Evolutionary conservation across 37 sponge, comb jelly and placozoan genomes (phyloP).

Genomic region (Aphrocallistes beatrix): DNA sequence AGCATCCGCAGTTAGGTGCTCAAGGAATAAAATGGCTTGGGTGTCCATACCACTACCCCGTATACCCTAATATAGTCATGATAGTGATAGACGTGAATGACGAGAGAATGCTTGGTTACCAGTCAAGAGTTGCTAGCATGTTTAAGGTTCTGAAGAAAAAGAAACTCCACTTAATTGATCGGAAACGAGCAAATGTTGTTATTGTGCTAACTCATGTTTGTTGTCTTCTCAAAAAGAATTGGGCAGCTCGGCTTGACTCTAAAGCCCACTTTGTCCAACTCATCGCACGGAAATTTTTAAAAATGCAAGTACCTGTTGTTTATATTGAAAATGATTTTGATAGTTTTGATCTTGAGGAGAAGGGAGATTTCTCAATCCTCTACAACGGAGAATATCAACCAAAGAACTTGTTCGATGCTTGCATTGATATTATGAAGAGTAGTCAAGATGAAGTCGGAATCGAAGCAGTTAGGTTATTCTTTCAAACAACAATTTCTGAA

Average conservation of each 20-base stretch:
- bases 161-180: neutral
- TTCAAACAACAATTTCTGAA: neutral
- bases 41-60: neutral
- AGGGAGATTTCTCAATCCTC: neutral
- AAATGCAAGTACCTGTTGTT: neutral
- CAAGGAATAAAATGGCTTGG: neutral
- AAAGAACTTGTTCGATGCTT: neutral
- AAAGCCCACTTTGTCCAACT: neutral
- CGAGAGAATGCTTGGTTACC: neutral
- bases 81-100: neutral
- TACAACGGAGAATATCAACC: neutral
- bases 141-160: neutral
- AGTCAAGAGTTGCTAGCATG: neutral
- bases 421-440: neutral
- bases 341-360: neutral
- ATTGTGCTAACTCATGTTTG: neutral
- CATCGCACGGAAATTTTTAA: neutral
- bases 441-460: neutral
- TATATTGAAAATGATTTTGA: constrained; percentile 7
- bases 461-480: neutral
- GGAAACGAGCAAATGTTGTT: neutral
- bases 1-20: neutral
- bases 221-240: neutral
- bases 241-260: neutral
- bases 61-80: neutral